Conservation (phyloP, 2,888 invertebrate species). For the Masnerella sp. region DNA sequence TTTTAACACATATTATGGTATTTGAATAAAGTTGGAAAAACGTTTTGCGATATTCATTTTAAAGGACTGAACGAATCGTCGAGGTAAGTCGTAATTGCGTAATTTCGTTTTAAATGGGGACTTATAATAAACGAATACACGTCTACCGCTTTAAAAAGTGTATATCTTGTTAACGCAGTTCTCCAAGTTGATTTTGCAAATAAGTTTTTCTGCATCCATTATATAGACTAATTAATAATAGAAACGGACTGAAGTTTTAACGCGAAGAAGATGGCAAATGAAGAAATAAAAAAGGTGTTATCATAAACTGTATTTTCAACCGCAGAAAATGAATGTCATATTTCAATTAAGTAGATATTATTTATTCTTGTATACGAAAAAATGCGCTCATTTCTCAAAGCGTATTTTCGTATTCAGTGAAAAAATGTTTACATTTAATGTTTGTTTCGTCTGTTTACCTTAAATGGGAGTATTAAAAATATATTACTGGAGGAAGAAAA, state of each 20-base stretch:
- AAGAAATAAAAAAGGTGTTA: background rate
- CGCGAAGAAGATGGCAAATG: background rate
- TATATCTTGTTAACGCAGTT: constrained; percentile 40
- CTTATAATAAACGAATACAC: constrained; percentile 40
- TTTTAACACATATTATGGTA: constrained; percentile 42
- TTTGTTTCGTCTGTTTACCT: too few relatives aligned
- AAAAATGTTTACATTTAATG: too few relatives aligned
- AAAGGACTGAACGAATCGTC: constrained; percentile 34
- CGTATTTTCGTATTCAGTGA: too few relatives aligned
- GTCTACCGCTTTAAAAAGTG: constrained; percentile 38
- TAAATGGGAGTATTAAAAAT: too few relatives aligned
- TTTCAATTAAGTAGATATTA: too few relatives aligned
- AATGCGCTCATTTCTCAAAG: too few relatives aligned
- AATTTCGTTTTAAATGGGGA: constrained; percentile 41
- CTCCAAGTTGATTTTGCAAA: constrained; percentile 33
- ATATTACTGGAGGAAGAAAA: too few relatives aligned
- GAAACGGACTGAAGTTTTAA: background rate
- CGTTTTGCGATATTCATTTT: constrained; percentile 47
- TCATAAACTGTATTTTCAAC: too few relatives aligned
- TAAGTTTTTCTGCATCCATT: constrained; percentile 30
- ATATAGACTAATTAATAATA: constrained; percentile 22
- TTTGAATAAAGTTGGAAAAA: constrained; percentile 49
- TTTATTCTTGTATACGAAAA: too few relatives aligned
- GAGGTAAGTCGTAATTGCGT: constrained; percentile 45
- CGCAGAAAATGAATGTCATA: too few relatives aligned